phyloP scores from a whole-genome alignment of 1,140 invertebrate species.

The Dryas iulia region DNA sequence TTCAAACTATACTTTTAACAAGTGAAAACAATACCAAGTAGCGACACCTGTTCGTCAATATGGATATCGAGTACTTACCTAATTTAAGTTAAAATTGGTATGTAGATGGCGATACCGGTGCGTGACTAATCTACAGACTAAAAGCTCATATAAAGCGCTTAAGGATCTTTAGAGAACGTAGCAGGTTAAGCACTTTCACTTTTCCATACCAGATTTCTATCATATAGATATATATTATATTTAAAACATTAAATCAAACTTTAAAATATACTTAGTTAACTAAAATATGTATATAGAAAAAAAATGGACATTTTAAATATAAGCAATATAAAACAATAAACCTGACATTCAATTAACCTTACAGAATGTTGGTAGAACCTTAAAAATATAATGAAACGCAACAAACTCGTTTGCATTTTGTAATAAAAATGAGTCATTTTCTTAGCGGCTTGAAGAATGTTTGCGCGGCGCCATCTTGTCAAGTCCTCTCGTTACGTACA shows the following conservation, averaged over 20 bases:
- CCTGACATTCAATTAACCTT: neutral
- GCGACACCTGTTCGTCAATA: conserved; percentile 11
- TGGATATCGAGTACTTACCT: neutral
- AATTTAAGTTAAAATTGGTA: conserved; percentile 1
- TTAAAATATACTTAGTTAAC: neutral
- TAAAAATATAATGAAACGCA: conserved; percentile 2
- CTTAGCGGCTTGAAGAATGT: neutral
- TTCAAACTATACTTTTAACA: neutral
- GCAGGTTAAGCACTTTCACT: conserved; percentile 12
- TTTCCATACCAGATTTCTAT: neutral
- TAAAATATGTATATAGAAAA: neutral
- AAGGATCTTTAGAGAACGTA: neutral
- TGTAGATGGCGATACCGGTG: conserved; percentile 12
- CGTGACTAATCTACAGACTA: neutral
- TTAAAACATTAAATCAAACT: neutral
- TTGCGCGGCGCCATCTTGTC: neutral
- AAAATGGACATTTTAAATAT: neutral
- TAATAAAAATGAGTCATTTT: conserved; percentile 4
- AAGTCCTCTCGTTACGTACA: neutral
- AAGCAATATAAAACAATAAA: neutral
- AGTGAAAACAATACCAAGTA: neutral
- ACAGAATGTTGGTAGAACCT: neutral
- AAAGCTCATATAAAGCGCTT: neutral
- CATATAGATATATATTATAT: neutral
- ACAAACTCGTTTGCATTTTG: conserved; percentile 4